Base-by-base conservation (phyloP, 2,888 invertebrate species). In the Eristalis intricaria region DNA sequence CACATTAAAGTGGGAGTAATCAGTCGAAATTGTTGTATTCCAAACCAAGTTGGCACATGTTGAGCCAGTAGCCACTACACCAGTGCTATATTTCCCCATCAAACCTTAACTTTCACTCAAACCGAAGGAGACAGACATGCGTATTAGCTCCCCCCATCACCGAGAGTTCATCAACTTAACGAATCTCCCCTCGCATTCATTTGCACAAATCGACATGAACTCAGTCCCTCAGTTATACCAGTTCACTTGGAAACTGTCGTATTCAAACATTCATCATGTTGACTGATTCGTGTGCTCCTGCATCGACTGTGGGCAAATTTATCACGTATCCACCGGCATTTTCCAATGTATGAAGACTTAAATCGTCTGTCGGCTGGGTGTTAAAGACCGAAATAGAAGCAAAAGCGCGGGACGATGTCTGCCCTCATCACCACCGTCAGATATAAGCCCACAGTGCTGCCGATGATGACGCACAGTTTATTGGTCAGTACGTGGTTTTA, bases 121-220 rank as follows among this genome's bases (percentile, higher is more conserved):
- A 64, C 50, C 50, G 50, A 50, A 50, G 32, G 64, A 11, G 64
- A 32, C 13, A 11, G 32, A 35, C 64, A 64, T 64, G 64, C 64
- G 64, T 38, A 64, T 2, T 10, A 8, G 11, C 11, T 32, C 4
- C 13, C 22, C 64, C 35, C 22, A n/a, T 11, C 13, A 8, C 13
- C 11, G 11, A 22, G 32, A 38, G 22, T 64, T 64, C 64, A 64
- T 19, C 64, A 4, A 64, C 64, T 64, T 64, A 64, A 64, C 38
- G 38, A 38, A 64, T 38, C 11, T 8, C 26, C n/a, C 8, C 2
- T 4, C 43, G 7, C n/a, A 5, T n/a, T 4, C 32, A 5, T 32
- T 32, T 32, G 32, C 2, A 32, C 32, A 32, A 32, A 2, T 4
- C 32, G 32, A 26, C n/a, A n/a, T n/a, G n/a, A n/a, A n/a, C n/a